These are phyloP conservation scores for Micronycteris hirsuta DNA, from an alignment of 2,113 vertebrate species.

Conservation along the genomic window DNA sequence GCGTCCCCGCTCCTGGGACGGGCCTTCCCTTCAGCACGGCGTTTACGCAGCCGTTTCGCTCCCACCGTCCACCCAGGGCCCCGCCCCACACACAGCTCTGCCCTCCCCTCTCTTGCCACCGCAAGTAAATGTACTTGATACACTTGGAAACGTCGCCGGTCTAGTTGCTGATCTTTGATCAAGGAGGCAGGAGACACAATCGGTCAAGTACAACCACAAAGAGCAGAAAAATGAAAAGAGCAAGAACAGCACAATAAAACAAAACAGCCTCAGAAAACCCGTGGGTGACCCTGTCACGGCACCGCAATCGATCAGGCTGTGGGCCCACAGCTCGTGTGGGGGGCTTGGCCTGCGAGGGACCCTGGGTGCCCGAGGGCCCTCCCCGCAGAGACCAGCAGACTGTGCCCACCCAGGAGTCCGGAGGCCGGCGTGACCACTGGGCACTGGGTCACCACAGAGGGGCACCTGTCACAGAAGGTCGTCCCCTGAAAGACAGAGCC, in stretches of 20 bases:
- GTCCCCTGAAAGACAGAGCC: background rate
- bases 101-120: too few relatives aligned
- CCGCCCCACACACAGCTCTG: background rate
- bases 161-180: background rate
- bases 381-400: background rate
- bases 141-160: background rate
- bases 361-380: background rate
- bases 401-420: background rate
- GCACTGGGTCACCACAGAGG: fast-evolving
- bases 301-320: fast-evolving
- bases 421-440: background rate
- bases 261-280: background rate
- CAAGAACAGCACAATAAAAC: background rate
- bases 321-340: background rate
- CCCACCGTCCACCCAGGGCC: too few relatives aligned
- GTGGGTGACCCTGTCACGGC: background rate
- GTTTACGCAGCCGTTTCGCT: too few relatives aligned
- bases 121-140: background rate
- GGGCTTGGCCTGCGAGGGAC: fast-evolving
- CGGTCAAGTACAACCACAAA: background rate
- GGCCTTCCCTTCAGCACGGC: too few relatives aligned
- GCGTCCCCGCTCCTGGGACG: too few relatives aligned
- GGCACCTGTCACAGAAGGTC: background rate
- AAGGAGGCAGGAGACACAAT: background rate
- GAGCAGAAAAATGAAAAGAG: background rate